Percentiles rank a stretch among this genome's conserved stretches.
phyloP scores from a whole-genome alignment of 2,888 invertebrate species.

The Acrobasis suavella region DNA sequence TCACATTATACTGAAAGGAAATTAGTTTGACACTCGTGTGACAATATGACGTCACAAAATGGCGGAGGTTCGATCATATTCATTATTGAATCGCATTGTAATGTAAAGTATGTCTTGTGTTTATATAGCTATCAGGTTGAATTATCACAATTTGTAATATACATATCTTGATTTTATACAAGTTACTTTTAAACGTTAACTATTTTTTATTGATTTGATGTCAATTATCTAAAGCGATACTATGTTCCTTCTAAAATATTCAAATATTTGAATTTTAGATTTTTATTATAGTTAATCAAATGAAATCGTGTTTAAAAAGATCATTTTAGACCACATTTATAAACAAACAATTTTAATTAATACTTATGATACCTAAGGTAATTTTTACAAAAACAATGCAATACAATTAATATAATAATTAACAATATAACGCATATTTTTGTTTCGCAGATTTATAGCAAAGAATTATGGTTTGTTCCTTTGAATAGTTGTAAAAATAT shows the following conservation, averaged over 20 bases:
- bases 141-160: background rate
- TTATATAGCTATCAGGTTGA: too few species aligned
- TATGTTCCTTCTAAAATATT: background rate
- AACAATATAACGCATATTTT: background rate
- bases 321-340: background rate
- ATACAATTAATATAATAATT: background rate
- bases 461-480: background rate
- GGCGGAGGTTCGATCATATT: too few species aligned
- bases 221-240: background rate
- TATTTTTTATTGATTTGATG: background rate
- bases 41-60: too few species aligned
- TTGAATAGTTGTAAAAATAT: slow-evolving; percentile 43
- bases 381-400: background rate
- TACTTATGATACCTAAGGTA: background rate
- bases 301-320: background rate
- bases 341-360: background rate
- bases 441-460: background rate
- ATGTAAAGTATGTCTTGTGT: too few species aligned
- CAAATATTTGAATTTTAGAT: background rate
- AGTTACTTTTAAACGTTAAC: background rate
- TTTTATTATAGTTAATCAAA: background rate
- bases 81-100: too few species aligned
- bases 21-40: too few species aligned
- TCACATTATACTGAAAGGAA: too few species aligned
- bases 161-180: background rate